Percentiles rank a stretch among this genome's conserved stretches.
Evolutionary conservation across 2,113 vertebrate species (phyloP).

Genomic region (Sorex araneus): DNA sequence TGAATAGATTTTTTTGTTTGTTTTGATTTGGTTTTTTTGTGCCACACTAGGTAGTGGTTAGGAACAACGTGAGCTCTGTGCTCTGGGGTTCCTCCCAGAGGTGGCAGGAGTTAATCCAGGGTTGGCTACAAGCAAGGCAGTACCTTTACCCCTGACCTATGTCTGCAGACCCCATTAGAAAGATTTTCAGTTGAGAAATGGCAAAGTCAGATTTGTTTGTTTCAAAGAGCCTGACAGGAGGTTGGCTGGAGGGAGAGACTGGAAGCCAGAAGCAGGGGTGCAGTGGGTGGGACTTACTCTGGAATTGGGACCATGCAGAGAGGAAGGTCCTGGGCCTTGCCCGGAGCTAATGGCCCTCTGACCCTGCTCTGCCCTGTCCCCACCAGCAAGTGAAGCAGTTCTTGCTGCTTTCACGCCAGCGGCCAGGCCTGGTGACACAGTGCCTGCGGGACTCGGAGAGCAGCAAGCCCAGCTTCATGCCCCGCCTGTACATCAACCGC

Average conservation of each 20-base stretch:
- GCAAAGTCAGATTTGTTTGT: background rate
- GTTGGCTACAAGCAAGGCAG: no score
- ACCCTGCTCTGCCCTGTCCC: constrained; percentile 27
- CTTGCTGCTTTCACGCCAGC: constrained; percentile 95
- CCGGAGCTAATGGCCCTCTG: background rate
- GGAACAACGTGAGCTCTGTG: no score
- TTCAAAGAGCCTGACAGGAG: constrained; percentile 39
- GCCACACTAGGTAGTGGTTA: no score
- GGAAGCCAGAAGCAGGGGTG: background rate
- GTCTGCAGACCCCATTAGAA: background rate
- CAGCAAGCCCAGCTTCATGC: constrained; percentile 98
- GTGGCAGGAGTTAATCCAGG: no score
- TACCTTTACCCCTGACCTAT: no score
- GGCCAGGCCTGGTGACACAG: constrained; percentile 95
- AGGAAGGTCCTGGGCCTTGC: background rate
- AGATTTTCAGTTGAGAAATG: constrained; percentile 6
- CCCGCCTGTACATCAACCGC: constrained; percentile 98
- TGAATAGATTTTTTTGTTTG: no score
- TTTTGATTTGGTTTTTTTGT: no score
- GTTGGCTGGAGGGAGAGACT: constrained; percentile 2
- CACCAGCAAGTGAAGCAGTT: constrained; percentile 97
- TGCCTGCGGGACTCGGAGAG: constrained; percentile 98
- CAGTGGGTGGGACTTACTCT: background rate
- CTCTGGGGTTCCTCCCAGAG: no score
- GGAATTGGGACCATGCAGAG: background rate